Percentiles rank a stretch among this genome's conserved stretches.
Conservation (phyloP, 2,888 invertebrate genomes). For the Drosophila monieri region DNA sequence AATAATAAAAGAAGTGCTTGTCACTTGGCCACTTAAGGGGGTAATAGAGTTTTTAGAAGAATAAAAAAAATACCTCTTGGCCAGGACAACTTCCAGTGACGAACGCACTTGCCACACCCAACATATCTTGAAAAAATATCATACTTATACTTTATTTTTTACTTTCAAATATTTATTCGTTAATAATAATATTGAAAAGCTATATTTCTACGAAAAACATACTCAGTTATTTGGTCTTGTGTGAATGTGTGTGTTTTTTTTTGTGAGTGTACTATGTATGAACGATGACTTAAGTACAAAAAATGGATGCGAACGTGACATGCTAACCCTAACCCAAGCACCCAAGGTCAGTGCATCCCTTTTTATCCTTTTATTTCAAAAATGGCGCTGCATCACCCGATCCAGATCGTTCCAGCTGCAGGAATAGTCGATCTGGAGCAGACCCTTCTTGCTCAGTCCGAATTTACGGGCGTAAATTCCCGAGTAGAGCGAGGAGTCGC, state of each 20-base stretch:
- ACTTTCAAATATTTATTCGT: conserved; percentile 49
- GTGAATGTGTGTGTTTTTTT: conserved; percentile 21
- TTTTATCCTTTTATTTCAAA: conserved; percentile 41
- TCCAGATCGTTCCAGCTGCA: conserved; percentile 92
- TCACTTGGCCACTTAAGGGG: background rate
- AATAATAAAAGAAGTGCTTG: background rate
- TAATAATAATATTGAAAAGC: conserved; percentile 40
- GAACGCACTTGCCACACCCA: too few relatives aligned
- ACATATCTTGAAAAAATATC: too few relatives aligned
- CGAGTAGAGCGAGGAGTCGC: conserved; percentile 81
- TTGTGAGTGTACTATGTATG: conserved; percentile 28
- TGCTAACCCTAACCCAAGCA: conserved; percentile 60
- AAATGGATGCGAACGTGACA: conserved; percentile 12
- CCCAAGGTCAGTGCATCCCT: conserved; percentile 8
- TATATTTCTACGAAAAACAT: conserved; percentile 50
- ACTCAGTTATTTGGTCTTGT: conserved; percentile 65
- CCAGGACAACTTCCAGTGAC: too few relatives aligned
- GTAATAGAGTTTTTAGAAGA: too few relatives aligned
- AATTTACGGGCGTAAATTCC: conserved; percentile 84
- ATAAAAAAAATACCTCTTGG: too few relatives aligned
- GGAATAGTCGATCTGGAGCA: conserved; percentile 92
- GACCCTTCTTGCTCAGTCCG: conserved; percentile 90
- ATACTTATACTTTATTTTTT: background rate
- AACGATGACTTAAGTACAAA: conserved; percentile 62
- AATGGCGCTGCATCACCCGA: conserved; percentile 87